Conservation (phyloP, 2,113 vertebrate genomes). For the Todiramphus saurophagus region DNA sequence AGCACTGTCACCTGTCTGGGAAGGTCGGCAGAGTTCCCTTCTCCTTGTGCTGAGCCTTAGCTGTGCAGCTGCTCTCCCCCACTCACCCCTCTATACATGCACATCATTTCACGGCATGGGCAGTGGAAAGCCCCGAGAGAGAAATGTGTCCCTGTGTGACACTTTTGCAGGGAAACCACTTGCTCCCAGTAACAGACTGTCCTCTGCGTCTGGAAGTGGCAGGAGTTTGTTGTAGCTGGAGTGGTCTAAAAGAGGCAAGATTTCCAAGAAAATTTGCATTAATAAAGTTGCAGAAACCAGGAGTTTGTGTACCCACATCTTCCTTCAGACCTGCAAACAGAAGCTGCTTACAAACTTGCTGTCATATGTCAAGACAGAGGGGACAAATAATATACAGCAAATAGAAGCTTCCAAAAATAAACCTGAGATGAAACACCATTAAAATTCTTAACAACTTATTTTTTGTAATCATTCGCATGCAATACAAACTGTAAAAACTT, state of each 20-base stretch:
- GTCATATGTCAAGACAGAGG: neutral
- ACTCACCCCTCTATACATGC: neutral
- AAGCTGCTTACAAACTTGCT: neutral
- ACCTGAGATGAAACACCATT: neutral
- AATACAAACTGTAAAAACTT: neutral
- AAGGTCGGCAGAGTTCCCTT: neutral
- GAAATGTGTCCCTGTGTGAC: accelerated
- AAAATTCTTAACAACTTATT: neutral
- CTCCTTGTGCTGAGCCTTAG: neutral
- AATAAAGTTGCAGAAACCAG: neutral
- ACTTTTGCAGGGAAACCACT: neutral
- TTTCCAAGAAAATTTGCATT: neutral
- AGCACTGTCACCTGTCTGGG: neutral
- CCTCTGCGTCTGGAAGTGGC: neutral
- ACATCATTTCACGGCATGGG: accelerated
- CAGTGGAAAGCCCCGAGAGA: neutral
- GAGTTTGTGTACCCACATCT: neutral
- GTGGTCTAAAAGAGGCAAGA: neutral
- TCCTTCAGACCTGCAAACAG: neutral
- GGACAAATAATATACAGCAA: neutral
- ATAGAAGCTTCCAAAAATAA: neutral
- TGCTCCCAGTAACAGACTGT: neutral
- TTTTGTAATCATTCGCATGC: neutral
- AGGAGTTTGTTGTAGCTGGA: neutral
- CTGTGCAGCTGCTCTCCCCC: accelerated